Percentiles rank a stretch among this genome's conserved stretches.
Conservation (phyloP, 2,113 vertebrate genomes). For the Charina bottae region DNA sequence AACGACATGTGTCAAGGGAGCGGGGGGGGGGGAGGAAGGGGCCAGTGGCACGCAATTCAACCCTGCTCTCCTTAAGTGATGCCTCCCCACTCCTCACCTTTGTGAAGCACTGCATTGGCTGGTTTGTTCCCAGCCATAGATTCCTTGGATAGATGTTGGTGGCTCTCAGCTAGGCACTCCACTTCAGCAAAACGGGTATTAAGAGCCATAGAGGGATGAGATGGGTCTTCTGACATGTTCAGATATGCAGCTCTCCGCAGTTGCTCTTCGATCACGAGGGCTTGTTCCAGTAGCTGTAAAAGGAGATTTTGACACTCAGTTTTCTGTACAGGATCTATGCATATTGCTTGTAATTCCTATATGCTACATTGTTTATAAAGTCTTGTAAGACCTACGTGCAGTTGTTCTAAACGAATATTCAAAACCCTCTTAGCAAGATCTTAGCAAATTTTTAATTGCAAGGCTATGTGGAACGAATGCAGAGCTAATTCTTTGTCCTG, state of each 20-base stretch:
- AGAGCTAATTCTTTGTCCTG: not conserved
- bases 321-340: not conserved
- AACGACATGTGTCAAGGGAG: not conserved
- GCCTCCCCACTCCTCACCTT: conserved; percentile 79
- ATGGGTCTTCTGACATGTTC: conserved; percentile 97
- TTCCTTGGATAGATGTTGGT: conserved; percentile 98
- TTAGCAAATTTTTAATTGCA: not conserved
- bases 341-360: not conserved
- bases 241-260: conserved; percentile 92
- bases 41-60: not conserved
- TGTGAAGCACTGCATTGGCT: conserved; percentile 96
- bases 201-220: conserved; percentile 97
- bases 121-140: conserved; percentile 98
- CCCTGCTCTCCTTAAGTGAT: not conserved
- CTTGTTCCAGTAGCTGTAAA: conserved; percentile 90
- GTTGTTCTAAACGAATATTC: not conserved
- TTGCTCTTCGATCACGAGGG: conserved; percentile 95
- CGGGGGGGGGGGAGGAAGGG: not conserved
- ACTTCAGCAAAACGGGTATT: conserved; percentile 98
- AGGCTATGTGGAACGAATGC: not conserved
- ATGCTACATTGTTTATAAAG: not conserved
- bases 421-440: not conserved
- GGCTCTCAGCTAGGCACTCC: conserved; percentile 95
- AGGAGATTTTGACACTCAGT: not conserved
- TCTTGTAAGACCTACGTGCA: not conserved